phyloP scores from a whole-genome alignment of 1,140 invertebrate species.

The Drosophila eugracilis region DNA sequence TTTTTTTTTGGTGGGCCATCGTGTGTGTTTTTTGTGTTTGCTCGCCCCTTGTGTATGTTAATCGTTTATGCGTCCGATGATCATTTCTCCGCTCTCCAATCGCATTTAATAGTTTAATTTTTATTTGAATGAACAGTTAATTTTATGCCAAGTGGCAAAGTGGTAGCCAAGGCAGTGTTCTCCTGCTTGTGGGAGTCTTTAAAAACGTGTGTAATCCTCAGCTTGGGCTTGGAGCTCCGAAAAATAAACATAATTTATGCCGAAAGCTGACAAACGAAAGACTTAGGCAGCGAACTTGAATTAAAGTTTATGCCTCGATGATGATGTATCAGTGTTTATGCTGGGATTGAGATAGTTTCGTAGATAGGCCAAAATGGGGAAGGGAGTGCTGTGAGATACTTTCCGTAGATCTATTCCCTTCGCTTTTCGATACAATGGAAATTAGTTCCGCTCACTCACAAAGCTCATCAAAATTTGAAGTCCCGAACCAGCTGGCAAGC shows the following conservation, averaged over 20 bases:
- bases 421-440: conserved; percentile 33
- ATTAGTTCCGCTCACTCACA: conserved; percentile 44
- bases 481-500: conserved; percentile 32
- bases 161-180: conserved; percentile 35
- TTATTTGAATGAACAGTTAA: conserved; percentile 81
- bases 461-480: conserved; percentile 31
- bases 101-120: conserved; percentile 78
- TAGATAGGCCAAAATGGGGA: conserved; percentile 27
- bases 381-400: conserved; percentile 15
- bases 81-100: conserved; percentile 49
- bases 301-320: conserved; percentile 21
- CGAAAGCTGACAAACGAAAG: conserved; percentile 42
- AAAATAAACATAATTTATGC: conserved; percentile 40
- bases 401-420: conserved; percentile 2
- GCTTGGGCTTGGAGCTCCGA: not conserved
- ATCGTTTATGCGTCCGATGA: conserved; percentile 76
- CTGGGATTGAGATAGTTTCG: conserved; percentile 32
- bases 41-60: conserved; percentile 60
- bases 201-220: conserved; percentile 41
- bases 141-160: conserved; percentile 79
- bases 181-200: conserved; percentile 45
- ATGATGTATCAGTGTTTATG: conserved; percentile 46
- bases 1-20: conserved; percentile 54
- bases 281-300: conserved; percentile 49
- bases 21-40: conserved; percentile 63